phyloP scores from a whole-genome alignment of 2,113 vertebrate genomes.

The Antigone vipio region DNA sequence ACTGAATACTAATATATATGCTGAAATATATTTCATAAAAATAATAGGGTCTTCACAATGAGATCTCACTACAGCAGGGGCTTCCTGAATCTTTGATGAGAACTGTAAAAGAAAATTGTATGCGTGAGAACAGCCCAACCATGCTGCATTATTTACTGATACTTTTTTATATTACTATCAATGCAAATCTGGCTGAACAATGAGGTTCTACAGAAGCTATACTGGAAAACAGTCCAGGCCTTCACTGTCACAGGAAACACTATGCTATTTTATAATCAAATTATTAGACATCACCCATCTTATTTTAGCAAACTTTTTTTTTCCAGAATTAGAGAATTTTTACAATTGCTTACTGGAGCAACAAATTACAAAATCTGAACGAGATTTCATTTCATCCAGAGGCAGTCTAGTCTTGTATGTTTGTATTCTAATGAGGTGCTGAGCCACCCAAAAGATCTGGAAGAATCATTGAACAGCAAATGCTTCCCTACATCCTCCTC shows the following conservation, averaged over 20 bases:
- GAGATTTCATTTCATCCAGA: background rate
- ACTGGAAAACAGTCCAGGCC: background rate
- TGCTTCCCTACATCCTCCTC: background rate
- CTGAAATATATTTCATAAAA: background rate
- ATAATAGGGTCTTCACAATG: background rate
- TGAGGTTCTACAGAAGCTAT: background rate
- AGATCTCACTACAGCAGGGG: background rate
- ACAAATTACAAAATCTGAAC: background rate
- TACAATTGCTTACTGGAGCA: background rate
- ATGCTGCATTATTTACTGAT: background rate
- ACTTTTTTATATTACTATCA: background rate
- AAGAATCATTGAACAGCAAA: background rate
- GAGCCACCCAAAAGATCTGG: background rate
- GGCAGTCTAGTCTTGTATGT: background rate
- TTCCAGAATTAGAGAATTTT: background rate
- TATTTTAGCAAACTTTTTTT: background rate
- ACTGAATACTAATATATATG: background rate
- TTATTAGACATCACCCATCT: background rate
- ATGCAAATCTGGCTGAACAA: background rate
- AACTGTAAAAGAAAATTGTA: background rate
- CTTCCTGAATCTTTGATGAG: conserved; percentile 2
- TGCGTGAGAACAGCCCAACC: background rate
- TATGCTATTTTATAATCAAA: background rate
- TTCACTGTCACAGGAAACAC: background rate
- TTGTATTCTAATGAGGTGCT: background rate